Evolutionary conservation across 1,140 invertebrate genomes (phyloP), one percentile per base, ranked within the genome.

Genomic region (Heliconius nattereri): DNA sequence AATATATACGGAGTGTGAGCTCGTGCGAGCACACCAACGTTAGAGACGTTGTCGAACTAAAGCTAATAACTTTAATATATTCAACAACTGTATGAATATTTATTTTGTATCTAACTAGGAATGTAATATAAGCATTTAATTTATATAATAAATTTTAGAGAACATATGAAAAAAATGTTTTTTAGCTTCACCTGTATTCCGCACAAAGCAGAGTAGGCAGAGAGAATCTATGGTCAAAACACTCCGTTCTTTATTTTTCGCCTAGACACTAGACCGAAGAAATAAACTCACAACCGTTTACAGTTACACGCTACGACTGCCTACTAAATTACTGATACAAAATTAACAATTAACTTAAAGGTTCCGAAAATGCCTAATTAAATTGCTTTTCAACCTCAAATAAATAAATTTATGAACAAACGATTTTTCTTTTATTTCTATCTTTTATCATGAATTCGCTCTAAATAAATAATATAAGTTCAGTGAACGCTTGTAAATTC

Each of bases 341-440:
- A 23, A 66, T 29, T 66, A 6, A 66, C 23, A 29, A 66, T 16
- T 26, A 13, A 66, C 26, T 66, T 29, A 66, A 66, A 60, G 20
- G 26, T 29, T 29, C 26, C 26, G 1, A 6, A 66, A 66, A 66
- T 7, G 0, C 26, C 29, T 13, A 66, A 23, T 26, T 29, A 29
- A 66, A 16, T 29, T 66, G 11, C 60, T 29, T 66, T 66, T 60
- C 26, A 60, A 60, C 54, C 1, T 60, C 52, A 45, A 72, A 71
- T 40, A 57, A 23, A 49, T 78, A 19, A 73, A 73, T 72, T 78
- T 78, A 78, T 78, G 52, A 71, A 60, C 71, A 71, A 78, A 45
- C 52, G 40, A 35, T 49, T 73, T 26, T 20, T 29, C 35, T 60
- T 73, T 78, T 29, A 72, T 66, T 76, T 76, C 26, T 72, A 78